phyloP scores from a whole-genome alignment of 2,797 vertebrate genomes.

The Notamacropus eugenii region DNA sequence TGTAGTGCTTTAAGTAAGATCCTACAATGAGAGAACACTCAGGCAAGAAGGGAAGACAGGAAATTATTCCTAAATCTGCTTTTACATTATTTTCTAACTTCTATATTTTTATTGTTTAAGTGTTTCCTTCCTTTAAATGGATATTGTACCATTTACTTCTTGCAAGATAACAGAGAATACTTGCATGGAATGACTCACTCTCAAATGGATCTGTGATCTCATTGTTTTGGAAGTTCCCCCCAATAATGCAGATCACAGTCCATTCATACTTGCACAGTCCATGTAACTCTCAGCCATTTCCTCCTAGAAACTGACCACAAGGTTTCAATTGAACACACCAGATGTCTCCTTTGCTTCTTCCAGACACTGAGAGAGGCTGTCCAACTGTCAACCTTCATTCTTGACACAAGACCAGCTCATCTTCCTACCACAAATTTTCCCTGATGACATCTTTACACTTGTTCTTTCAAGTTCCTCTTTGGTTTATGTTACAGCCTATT shows the following conservation, averaged over 20 bases:
- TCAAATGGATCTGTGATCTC: neutral
- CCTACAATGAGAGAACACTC: constrained; percentile 39
- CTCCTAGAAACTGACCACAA: neutral
- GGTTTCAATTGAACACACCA: neutral
- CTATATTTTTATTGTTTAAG: constrained; percentile 17
- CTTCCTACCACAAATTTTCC: neutral
- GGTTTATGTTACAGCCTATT: neutral
- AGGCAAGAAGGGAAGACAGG: neutral
- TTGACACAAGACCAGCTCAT: neutral
- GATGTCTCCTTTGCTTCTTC: neutral
- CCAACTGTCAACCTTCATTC: neutral
- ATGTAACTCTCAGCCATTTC: neutral
- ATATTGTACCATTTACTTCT: constrained; percentile 13
- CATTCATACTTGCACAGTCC: neutral
- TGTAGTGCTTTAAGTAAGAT: neutral
- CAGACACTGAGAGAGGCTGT: neutral
- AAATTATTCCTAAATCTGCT: constrained; percentile 55
- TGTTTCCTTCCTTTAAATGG: constrained; percentile 36
- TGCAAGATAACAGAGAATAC: constrained; percentile 40
- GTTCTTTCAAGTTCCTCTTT: neutral
- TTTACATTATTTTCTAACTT: constrained; percentile 37
- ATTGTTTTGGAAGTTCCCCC: neutral
- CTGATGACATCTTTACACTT: neutral
- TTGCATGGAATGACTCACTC: neutral
- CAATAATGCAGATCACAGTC: neutral